phyloP scores from a whole-genome alignment of 2,888 invertebrate genomes.

The Drosophila neonasuta region DNA sequence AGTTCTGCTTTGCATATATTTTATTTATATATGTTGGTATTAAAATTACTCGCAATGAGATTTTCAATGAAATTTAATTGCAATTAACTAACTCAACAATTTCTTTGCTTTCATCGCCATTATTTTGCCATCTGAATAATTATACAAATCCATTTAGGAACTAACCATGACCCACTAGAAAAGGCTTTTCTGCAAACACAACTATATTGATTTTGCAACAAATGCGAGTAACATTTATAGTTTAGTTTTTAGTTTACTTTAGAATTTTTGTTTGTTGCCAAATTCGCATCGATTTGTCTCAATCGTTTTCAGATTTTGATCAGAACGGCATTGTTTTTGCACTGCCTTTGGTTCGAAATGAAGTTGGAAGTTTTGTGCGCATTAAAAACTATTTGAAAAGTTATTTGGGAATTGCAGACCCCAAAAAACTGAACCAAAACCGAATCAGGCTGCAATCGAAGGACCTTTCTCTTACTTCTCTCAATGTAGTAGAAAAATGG shows the following conservation, averaged over 20 bases:
- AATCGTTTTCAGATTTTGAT: conserved; percentile 16
- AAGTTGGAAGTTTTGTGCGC: conserved; percentile 21
- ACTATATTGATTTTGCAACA: conserved; percentile 5
- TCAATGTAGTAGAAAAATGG: conserved; percentile 44
- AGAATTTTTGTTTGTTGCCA: conserved; percentile 7
- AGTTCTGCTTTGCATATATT: no score
- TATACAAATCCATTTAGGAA: background rate
- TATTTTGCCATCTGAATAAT: background rate
- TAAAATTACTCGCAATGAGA: no score
- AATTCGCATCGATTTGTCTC: conserved; percentile 19
- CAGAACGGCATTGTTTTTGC: conserved; percentile 10
- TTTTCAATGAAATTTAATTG: no score
- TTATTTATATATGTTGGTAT: no score
- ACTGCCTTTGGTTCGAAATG: conserved; percentile 3
- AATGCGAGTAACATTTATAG: background rate
- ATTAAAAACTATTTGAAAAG: conserved; percentile 62
- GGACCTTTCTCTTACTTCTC: background rate
- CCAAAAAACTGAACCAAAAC: conserved; percentile 6
- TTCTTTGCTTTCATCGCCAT: background rate
- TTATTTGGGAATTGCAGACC: conserved; percentile 35
- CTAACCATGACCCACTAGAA: background rate
- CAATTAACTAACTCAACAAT: background rate
- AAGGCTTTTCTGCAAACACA: background rate
- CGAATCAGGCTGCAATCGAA: conserved; percentile 25
- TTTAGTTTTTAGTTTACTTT: conserved; percentile 7